Percentiles rank a stretch among this genome's conserved stretches.
Evolutionary conservation across 2,797 vertebrate species (phyloP).

Genomic region (Enoplosus armatus): DNA sequence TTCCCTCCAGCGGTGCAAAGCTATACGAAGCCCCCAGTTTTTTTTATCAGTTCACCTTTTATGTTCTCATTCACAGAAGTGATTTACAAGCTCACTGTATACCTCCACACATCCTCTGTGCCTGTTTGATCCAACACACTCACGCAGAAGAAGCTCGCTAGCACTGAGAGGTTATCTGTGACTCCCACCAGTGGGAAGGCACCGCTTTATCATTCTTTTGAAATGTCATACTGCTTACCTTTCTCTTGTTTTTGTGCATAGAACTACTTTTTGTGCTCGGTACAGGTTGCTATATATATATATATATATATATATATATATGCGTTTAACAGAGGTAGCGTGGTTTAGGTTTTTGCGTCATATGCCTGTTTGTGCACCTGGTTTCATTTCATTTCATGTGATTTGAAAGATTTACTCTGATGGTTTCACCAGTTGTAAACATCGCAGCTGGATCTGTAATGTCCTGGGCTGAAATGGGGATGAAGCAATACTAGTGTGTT

Average conservation of each 20-base stretch:
- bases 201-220: constrained; percentile 18
- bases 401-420: constrained; percentile 59
- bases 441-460: constrained; percentile 8
- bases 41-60: constrained; percentile 77
- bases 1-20: constrained; percentile 55
- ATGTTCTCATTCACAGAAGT: constrained; percentile 62
- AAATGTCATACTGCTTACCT: neutral
- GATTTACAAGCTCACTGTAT: constrained; percentile 67
- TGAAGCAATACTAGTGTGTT: neutral
- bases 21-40: constrained; percentile 67
- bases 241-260: neutral
- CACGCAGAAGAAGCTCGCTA: constrained; percentile 16
- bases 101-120: constrained; percentile 9
- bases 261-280: neutral
- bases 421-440: constrained; percentile 49
- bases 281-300: neutral
- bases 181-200: neutral
- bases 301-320: too few species aligned
- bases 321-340: constrained; percentile 10
- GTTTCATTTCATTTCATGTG: constrained; percentile 42
- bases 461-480: neutral
- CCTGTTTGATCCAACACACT: constrained; percentile 1
- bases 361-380: constrained; percentile 34
- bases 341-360: constrained; percentile 25
- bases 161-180: constrained; percentile 26